Evolutionary conservation across 37 sponge, comb jelly and placozoan genomes (phyloP).

Genomic region (Corticium candelabrum): DNA sequence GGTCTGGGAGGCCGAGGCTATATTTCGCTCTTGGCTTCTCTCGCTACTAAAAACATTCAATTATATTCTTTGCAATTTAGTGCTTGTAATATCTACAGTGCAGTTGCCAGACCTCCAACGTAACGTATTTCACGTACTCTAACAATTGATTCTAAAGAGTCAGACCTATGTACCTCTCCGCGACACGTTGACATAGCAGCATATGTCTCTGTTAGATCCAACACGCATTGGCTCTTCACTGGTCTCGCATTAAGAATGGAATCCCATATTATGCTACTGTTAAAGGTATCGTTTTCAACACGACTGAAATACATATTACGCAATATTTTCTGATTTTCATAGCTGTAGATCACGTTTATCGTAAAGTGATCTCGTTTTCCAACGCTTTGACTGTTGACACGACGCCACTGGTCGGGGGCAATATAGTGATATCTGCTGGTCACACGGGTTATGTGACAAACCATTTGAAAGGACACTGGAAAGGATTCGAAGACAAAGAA

Average conservation of each 20-base stretch:
- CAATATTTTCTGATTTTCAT: neutral
- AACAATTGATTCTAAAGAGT: too few relatives aligned
- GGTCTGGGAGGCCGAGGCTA: too few relatives aligned
- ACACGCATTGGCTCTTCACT: neutral
- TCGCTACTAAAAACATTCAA: too few relatives aligned
- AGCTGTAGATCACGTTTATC: neutral
- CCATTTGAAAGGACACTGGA: neutral
- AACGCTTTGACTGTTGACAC: too few relatives aligned
- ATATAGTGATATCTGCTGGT: neutral
- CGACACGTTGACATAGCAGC: neutral
- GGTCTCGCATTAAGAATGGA: neutral
- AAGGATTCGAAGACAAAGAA: neutral
- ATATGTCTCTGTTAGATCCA: neutral
- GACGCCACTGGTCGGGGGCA: slow-evolving; percentile 30
- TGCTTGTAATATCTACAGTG: too few relatives aligned
- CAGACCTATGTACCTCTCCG: too few relatives aligned
- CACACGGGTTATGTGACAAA: neutral
- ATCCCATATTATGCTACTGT: neutral
- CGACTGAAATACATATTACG: neutral
- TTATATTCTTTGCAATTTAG: too few relatives aligned
- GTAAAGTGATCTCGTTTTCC: too few relatives aligned
- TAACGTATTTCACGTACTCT: too few relatives aligned
- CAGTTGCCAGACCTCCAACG: too few relatives aligned
- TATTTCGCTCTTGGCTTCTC: too few relatives aligned
- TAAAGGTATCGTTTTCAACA: neutral